These are phyloP conservation scores for Antechinus flavipes DNA, from an alignment of 2,113 vertebrate species.

Conservation along the genomic window DNA sequence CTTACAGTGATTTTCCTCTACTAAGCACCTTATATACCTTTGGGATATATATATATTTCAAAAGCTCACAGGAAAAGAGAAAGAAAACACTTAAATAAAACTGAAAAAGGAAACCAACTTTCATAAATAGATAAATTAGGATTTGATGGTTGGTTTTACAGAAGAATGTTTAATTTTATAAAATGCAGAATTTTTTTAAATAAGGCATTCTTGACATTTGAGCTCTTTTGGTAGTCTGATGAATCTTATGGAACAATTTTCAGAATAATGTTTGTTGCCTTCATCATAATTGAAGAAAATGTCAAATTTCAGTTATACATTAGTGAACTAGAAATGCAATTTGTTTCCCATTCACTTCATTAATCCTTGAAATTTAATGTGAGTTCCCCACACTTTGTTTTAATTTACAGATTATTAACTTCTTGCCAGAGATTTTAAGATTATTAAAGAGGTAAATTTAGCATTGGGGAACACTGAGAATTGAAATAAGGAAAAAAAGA, in stretches of 20 bases:
- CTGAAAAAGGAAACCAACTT: background rate
- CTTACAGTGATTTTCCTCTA: background rate
- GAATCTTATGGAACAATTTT: background rate
- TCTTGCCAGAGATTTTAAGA: background rate
- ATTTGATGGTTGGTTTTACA: background rate
- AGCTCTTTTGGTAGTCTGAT: background rate
- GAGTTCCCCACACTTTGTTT: background rate
- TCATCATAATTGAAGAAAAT: background rate
- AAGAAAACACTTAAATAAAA: background rate
- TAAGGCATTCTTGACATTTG: background rate
- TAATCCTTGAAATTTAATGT: background rate
- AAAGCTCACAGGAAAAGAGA: constrained; percentile 16
- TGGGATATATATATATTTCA: background rate
- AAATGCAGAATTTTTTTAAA: background rate
- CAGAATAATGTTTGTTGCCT: background rate
- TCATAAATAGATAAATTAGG: background rate
- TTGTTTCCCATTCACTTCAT: background rate
- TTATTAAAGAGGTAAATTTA: background rate
- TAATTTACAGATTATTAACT: background rate
- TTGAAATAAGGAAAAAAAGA: background rate
- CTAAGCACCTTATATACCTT: background rate
- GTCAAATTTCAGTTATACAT: background rate
- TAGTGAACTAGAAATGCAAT: background rate
- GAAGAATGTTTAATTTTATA: background rate
- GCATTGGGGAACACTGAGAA: background rate